A percentile compares a stretch with the other conserved stretches of the same genome.
Conservation (phyloP, 2,797 vertebrate species). For the Craterocephalus amniculus region DNA sequence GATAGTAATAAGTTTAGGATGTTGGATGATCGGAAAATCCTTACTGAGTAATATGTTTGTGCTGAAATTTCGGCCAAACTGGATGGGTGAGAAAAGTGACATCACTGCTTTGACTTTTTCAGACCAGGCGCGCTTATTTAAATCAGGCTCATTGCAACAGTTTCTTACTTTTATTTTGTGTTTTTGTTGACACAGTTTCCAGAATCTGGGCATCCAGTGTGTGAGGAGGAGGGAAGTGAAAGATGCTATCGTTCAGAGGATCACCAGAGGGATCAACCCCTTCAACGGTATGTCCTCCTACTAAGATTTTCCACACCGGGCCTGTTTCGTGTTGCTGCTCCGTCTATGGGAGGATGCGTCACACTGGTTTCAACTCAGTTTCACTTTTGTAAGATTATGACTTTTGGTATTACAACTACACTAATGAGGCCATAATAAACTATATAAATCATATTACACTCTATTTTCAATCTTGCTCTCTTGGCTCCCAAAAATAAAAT, state of each 20-base stretch:
- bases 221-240: conserved; percentile 95
- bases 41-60: neutral
- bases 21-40: neutral
- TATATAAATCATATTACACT: no score
- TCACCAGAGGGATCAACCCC: conserved; percentile 91
- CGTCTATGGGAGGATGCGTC: neutral
- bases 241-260: conserved; percentile 91
- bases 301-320: neutral
- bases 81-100: neutral
- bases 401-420: neutral
- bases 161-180: conserved; percentile 21
- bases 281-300: conserved; percentile 88
- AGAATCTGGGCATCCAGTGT: conserved; percentile 98
- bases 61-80: neutral
- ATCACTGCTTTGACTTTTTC: neutral
- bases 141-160: neutral
- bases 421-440: neutral
- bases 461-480: no score
- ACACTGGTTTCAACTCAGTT: neutral
- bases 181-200: conserved; percentile 85
- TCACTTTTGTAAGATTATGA: neutral
- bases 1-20: neutral
- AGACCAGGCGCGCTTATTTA: neutral
- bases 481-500: no score
- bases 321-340: neutral